Percentiles rank a stretch among this genome's conserved stretches.
Evolutionary conservation across 2,888 invertebrate genomes (phyloP).

Genomic region (Ceraclea dissimilis): DNA sequence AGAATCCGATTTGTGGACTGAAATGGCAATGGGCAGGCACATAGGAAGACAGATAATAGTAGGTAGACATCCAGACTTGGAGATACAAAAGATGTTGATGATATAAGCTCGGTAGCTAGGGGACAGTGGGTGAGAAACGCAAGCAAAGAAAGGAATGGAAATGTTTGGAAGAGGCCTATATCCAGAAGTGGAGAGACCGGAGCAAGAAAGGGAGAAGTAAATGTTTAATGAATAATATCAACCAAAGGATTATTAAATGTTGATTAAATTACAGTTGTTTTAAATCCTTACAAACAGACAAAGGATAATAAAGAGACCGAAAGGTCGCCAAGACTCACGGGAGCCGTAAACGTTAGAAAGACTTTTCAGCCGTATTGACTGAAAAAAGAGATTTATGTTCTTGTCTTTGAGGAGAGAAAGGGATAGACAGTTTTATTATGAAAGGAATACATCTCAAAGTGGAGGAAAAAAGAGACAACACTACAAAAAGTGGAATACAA

Average conservation of each 20-base stretch:
- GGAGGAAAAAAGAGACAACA: background rate
- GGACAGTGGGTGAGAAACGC: too few species aligned
- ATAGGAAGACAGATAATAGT: too few species aligned
- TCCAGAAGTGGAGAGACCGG: too few species aligned
- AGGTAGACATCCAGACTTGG: too few species aligned
- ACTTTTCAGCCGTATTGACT: background rate
- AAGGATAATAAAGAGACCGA: background rate
- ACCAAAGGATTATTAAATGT: background rate
- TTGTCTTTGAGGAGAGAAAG: background rate
- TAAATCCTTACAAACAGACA: background rate
- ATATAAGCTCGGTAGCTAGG: too few species aligned
- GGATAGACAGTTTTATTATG: constrained; percentile 1
- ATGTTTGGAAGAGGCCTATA: too few species aligned
- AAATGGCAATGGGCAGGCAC: too few species aligned
- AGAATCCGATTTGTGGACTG: too few species aligned
- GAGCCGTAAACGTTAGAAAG: background rate
- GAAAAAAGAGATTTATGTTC: constrained; percentile 5
- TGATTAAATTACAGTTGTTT: background rate
- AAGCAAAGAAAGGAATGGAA: too few species aligned
- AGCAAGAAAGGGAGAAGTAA: too few species aligned
- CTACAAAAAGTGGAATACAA: background rate
- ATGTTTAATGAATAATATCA: too few species aligned
- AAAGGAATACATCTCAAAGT: background rate
- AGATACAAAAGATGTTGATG: too few species aligned
- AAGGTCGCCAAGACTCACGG: background rate